Base-by-base conservation (phyloP, 2,113 vertebrate species). In the Oreochromis niloticus region DNA sequence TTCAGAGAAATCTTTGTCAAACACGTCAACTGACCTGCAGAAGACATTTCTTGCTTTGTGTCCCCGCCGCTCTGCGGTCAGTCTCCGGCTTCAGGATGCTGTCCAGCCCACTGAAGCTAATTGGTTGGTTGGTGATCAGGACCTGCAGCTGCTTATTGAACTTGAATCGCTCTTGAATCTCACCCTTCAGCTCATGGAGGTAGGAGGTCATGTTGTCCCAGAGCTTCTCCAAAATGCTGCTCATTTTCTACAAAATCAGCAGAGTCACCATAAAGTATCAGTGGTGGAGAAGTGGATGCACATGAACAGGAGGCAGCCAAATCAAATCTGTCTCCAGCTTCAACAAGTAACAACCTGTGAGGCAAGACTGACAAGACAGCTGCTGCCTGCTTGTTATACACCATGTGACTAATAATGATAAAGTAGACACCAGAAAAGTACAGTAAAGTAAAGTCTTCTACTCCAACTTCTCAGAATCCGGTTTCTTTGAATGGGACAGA, bases 191-290 rank as follows among this genome's bases (percentile, higher is more conserved):
- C 3, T 85, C 85, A 3, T 4, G 9, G 12, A 73, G 5, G 39
- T 68, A 84, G 4, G 57, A 55, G 2, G 61, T 8, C 22, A 93
- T 16, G 61, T 52, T 71, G 4, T 79, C 82, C 80, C 54, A n/a
- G 3, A 97, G 88, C 32, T 81, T 87, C n/a, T 82, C 85, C 34
- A 88, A 54, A 81, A 91, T 27, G 9, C 6, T 12, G n/a, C 34
- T 36, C 91, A 96, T 93, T 89, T 94, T 93, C 96, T 97, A 68
- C 27, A 88, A 71, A 87, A 30, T 5, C 14, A 48, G 68, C 68
- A 75, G 6, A 73, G 68, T 48, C 41, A 48, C 24, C 2, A 27
- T 71, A 71, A 71, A 48, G 4, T 11, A 30, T 4, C 13, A 75
- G 41, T 11, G 71, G 32, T 30, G 24, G 43, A 30, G 43, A 48